Conservation (phyloP, 2,113 vertebrate genomes). For the Cnemophilus loriae region DNA sequence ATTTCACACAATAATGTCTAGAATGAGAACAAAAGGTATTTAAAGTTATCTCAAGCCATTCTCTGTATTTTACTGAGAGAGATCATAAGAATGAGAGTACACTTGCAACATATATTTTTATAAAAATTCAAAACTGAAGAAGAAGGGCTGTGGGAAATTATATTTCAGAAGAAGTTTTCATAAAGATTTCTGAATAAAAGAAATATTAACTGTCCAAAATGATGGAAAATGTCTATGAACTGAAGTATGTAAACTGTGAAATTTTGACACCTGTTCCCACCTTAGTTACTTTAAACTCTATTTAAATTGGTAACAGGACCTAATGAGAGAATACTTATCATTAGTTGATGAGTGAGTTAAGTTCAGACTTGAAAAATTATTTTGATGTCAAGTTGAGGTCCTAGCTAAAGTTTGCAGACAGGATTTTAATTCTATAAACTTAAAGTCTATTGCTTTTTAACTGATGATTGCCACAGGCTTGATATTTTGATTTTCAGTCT, state of each 20-base stretch:
- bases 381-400: background rate
- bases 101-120: background rate
- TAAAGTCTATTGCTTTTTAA: background rate
- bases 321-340: background rate
- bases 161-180: background rate
- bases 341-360: background rate
- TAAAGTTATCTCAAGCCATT: background rate
- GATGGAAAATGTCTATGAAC: background rate
- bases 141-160: background rate
- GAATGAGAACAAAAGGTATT: background rate
- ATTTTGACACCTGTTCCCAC: background rate
- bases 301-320: background rate
- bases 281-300: background rate
- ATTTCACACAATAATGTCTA: background rate
- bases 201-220: background rate
- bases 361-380: background rate
- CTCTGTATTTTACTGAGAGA: background rate
- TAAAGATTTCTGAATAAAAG: background rate
- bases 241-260: background rate
- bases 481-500: background rate
- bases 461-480: background rate
- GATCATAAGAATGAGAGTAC: background rate
- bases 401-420: background rate
- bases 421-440: background rate
- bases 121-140: background rate